These are phyloP conservation scores for Rhodinocichla rosea DNA, from an alignment of 2,113 vertebrate genomes.

Conservation along the genomic window DNA sequence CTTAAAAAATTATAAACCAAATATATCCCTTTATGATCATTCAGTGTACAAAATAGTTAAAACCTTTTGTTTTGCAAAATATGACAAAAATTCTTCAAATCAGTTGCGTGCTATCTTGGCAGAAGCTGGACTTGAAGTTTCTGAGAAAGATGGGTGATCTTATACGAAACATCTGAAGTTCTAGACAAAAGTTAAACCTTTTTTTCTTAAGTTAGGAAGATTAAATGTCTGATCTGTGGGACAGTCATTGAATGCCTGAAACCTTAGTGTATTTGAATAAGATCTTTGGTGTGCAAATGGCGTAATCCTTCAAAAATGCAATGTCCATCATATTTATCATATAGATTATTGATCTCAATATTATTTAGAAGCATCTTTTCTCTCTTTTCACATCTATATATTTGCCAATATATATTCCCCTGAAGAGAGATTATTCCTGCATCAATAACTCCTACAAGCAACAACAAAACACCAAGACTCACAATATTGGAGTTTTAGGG, in stretches of 20 bases:
- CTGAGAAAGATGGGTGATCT: not conserved
- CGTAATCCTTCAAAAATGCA: not conserved
- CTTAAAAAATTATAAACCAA: not conserved
- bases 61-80: not conserved
- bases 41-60: not conserved
- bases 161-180: not conserved
- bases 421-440: not conserved
- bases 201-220: not conserved
- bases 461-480: not conserved
- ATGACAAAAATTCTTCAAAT: not conserved
- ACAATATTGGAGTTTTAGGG: not conserved
- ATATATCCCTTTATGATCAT: not conserved
- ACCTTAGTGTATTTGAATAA: not conserved
- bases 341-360: not conserved
- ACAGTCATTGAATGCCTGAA: not conserved
- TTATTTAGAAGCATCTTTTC: not conserved
- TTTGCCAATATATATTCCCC: not conserved
- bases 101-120: not conserved
- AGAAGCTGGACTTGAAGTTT: not conserved
- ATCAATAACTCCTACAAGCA: not conserved
- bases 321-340: not conserved
- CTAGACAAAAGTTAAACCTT: not conserved
- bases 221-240: not conserved
- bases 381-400: not conserved
- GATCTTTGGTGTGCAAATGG: not conserved